Evolutionary conservation across 1,140 invertebrate genomes (phyloP).

Genomic region (Mycetomoellerius zeteki): DNA sequence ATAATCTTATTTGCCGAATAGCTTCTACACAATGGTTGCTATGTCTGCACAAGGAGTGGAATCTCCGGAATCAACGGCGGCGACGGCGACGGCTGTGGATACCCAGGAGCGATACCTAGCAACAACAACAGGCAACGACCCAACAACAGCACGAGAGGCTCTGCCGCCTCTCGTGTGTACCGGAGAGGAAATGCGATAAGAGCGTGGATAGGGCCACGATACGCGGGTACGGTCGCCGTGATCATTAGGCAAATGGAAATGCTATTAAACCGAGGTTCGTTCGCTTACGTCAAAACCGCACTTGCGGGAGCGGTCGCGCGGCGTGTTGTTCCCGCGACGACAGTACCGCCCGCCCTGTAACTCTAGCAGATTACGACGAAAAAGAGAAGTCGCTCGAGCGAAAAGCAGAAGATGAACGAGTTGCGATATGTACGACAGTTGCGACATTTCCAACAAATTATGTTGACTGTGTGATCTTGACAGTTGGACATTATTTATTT

Average conservation of each 20-base stretch:
- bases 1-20: conserved; percentile 85
- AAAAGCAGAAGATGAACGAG: conserved; percentile 55
- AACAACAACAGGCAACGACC: conserved; percentile 77
- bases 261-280: conserved; percentile 79
- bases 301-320: conserved; percentile 73
- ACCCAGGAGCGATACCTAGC: conserved; percentile 66
- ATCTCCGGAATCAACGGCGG: conserved; percentile 63
- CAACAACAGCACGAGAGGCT: conserved; percentile 53
- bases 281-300: conserved; percentile 79
- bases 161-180: conserved; percentile 79
- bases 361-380: conserved; percentile 69
- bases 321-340: conserved; percentile 36
- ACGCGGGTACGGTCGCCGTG: conserved; percentile 72
- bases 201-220: conserved; percentile 74
- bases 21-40: conserved; percentile 75
- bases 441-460: conserved; percentile 29
- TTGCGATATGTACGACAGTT: background rate
- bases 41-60: conserved; percentile 65
- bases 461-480: background rate
- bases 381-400: conserved; percentile 61
- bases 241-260: conserved; percentile 85
- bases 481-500: background rate
- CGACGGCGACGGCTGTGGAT: conserved; percentile 32
- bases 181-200: conserved; percentile 86
- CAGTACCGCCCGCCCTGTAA: conserved; percentile 21